Percentiles rank a stretch among this genome's conserved stretches.
Evolutionary conservation across 2,888 invertebrate species (phyloP).

Genomic region (Glyphotaelius pellucidus): DNA sequence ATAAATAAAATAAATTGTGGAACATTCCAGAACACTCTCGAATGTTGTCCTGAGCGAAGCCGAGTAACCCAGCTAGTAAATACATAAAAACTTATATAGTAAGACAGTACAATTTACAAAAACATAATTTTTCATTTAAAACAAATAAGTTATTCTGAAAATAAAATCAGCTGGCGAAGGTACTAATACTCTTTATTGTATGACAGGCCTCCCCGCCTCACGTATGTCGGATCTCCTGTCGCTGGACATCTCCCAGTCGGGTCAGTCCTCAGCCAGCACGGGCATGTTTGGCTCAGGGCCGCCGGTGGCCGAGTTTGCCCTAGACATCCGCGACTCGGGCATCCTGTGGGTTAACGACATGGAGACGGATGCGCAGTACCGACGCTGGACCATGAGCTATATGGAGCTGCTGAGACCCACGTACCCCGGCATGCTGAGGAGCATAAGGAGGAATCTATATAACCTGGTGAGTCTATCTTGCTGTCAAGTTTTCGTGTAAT

Average conservation of each 20-base stretch:
- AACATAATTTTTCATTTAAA: too few species aligned
- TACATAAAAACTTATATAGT: too few species aligned
- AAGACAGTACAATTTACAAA: too few species aligned
- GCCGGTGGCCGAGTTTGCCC: conserved; percentile 84
- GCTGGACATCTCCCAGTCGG: conserved; percentile 81
- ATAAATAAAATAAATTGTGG: too few species aligned
- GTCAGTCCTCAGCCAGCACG: conserved; percentile 67
- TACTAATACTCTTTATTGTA: neutral
- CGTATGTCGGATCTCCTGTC: conserved; percentile 82
- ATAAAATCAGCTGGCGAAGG: too few species aligned
- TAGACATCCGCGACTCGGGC: conserved; percentile 95
- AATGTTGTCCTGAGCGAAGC: too few species aligned
- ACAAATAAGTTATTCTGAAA: too few species aligned
- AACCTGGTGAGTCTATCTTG: conserved; percentile 81
- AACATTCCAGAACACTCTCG: too few species aligned
- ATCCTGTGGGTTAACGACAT: conserved; percentile 97
- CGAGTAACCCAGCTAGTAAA: too few species aligned
- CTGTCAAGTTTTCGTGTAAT: too few species aligned
- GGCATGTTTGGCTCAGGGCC: conserved; percentile 67
- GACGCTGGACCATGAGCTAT: conserved; percentile 91
- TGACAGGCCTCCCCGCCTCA: conserved; percentile 80
- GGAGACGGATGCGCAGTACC: conserved; percentile 92
- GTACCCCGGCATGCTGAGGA: conserved; percentile 97
- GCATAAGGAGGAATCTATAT: conserved; percentile 90
- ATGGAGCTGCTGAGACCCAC: conserved; percentile 96